Base-by-base conservation (phyloP, 1,140 invertebrate species). In the Palaemon carinicauda region DNA sequence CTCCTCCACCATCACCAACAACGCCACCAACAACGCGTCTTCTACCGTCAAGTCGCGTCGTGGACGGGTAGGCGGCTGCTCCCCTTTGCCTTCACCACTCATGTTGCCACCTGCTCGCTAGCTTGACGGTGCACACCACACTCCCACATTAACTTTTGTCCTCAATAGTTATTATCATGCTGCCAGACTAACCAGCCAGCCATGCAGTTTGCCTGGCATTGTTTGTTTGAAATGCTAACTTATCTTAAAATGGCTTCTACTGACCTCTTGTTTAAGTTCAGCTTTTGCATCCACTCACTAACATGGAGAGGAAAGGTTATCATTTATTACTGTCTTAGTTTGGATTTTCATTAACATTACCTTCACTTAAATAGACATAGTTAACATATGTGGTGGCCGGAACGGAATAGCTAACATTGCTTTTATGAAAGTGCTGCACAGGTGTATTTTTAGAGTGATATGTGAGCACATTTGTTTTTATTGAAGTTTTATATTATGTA, bases 31-130 rank as follows among this genome's bases (percentile, higher is more conserved):
- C 86, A 88, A 79, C 80, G 77, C 80, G 80, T 88, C 87, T 83
- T 79, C 87, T 88, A 80, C 87, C 51, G 87, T 82, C 80, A 88
- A 83, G 87, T 88, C 80, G 87, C 87, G 87, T 50, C 87, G 87
- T 79, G 87, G 80, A 88, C 74, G 87, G 87, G 87, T 88, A 88
- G 81, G 80, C 81, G 74, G 77, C 80, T 82, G 74, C 81, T 79
- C 80, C 81, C 81, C 75, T 82, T 83, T 80, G 80, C 81, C 80
- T 88, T 88, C 87, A 88, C 87, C 87, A 82, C 87, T 88, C 81
- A 88, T 75, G 80, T 88, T 82, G 80, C 83, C 83, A 86, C 83
- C 83, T 86, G 83, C 83, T 86, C 83, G 83, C 78, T 86, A 86
- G 83, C 83, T 86, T 86, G 83, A 86, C 29, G 83, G 83, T 86